Conservation (phyloP, 2,888 invertebrate species). For the Pocota personata region DNA sequence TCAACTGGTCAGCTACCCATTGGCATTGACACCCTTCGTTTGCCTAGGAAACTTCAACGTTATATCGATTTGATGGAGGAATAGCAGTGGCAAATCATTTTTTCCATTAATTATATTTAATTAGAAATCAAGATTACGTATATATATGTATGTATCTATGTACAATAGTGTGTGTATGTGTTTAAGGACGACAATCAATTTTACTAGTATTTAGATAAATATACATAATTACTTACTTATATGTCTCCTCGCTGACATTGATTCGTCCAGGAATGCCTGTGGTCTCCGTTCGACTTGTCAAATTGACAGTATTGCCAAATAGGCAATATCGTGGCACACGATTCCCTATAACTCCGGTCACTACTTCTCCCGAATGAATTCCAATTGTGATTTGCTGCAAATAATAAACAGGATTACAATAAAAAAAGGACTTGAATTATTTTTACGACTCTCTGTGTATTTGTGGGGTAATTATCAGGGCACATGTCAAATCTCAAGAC, state of each 20-base stretch:
- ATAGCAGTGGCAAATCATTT: slow-evolving; percentile 7
- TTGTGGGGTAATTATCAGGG: slow-evolving; percentile 6
- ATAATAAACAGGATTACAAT: slow-evolving; percentile 66
- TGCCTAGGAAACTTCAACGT: slow-evolving; percentile 87
- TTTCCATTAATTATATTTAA: slow-evolving; percentile 29
- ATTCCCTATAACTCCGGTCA: slow-evolving; percentile 97
- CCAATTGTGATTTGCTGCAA: slow-evolving; percentile 95
- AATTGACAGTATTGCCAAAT: slow-evolving; percentile 96
- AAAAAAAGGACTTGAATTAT: not conserved
- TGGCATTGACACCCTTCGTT: slow-evolving; percentile 87
- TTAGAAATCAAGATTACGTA: slow-evolving; percentile 1
- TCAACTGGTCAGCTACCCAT: slow-evolving; percentile 89
- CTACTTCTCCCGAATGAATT: slow-evolving; percentile 96
- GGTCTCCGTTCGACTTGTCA: slow-evolving; percentile 96
- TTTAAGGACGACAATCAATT: not conserved
- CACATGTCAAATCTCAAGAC: slow-evolving; percentile 17
- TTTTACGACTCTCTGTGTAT: not conserved
- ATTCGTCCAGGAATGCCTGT: slow-evolving; percentile 94
- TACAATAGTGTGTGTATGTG: too few species aligned
- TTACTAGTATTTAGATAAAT: slow-evolving; percentile 1
- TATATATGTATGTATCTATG: not conserved
- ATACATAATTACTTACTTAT: slow-evolving; percentile 86
- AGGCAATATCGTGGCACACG: slow-evolving; percentile 96
- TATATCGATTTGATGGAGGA: slow-evolving; percentile 90
- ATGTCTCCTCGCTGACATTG: slow-evolving; percentile 96